These are phyloP conservation scores for Macaria liturata DNA, from an alignment of 2,888 invertebrate species.

Conservation along the genomic window DNA sequence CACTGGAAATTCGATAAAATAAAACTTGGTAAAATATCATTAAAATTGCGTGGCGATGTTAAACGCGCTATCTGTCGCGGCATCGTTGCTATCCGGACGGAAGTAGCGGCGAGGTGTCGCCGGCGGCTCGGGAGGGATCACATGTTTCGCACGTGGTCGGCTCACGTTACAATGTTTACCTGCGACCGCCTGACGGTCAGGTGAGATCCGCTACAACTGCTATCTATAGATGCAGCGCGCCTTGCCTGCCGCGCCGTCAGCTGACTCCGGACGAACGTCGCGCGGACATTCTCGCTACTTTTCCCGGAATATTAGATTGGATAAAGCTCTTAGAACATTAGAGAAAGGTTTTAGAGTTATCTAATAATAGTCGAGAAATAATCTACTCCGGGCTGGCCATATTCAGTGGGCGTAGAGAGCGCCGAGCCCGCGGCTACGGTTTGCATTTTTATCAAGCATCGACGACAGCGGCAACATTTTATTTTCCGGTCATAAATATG, in stretches of 20 bases:
- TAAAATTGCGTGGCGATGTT: constrained; percentile 65
- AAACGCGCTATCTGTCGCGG: constrained; percentile 39
- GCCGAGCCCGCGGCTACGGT: constrained; percentile 68
- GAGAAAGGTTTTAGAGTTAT: constrained; percentile 49
- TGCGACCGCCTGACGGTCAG: constrained; percentile 73
- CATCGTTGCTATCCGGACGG: constrained; percentile 28
- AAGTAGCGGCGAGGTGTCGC: constrained; percentile 15
- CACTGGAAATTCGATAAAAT: constrained; percentile 80
- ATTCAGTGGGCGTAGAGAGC: constrained; percentile 62
- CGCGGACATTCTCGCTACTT: constrained; percentile 37
- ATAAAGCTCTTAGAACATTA: constrained; percentile 32
- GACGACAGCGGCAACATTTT: constrained; percentile 75
- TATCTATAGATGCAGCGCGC: constrained; percentile 41
- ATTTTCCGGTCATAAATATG: constrained; percentile 81
- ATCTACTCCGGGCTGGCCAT: constrained; percentile 62
- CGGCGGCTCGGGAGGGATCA: constrained; percentile 41
- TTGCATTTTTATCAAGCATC: constrained; percentile 81
- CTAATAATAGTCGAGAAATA: constrained; percentile 31
- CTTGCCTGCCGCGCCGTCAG: constrained; percentile 34
- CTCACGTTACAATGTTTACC: constrained; percentile 82
- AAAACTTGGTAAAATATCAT: constrained; percentile 78
- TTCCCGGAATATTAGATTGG: constrained; percentile 30
- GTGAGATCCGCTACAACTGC: constrained; percentile 61
- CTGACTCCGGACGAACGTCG: constrained; percentile 42
- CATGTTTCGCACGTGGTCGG: constrained; percentile 75